These are phyloP conservation scores for Lepidurus couesii DNA, from an alignment of 1,140 invertebrate genomes.

Conservation along the genomic window DNA sequence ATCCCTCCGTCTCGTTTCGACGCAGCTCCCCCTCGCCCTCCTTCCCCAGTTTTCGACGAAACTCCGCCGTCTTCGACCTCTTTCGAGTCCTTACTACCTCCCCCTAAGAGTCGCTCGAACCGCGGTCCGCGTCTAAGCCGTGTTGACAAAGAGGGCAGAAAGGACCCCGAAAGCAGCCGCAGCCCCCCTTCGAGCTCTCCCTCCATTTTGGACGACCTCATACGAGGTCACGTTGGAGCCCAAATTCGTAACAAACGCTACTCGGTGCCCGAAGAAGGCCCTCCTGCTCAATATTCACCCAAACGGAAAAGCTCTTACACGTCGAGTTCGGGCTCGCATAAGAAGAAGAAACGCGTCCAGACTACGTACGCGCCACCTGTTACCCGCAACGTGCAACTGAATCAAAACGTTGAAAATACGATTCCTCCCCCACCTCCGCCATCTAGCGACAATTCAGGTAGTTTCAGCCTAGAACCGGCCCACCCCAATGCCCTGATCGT, in stretches of 20 bases:
- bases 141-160: no score
- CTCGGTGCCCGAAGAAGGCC: not conserved
- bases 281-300: not conserved
- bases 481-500: not conserved
- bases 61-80: not conserved
- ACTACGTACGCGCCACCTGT: not conserved
- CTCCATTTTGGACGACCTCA: not conserved
- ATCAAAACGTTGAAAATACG: not conserved
- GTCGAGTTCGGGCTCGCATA: not conserved
- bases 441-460: not conserved
- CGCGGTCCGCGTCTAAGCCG: not conserved
- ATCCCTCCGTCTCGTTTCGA: slow-evolving; percentile 1
- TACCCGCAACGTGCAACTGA: not conserved
- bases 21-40: not conserved
- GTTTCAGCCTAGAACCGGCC: not conserved
- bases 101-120: not conserved
- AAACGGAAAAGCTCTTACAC: not conserved
- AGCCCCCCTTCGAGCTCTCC: not conserved
- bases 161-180: no score
- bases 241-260: not conserved
- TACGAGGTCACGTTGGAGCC: not conserved
- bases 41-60: not conserved
- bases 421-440: not conserved
- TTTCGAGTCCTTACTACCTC: not conserved
- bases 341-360: not conserved